Base-by-base conservation (phyloP, 2,888 invertebrate species). In the Agrochola circellaris region DNA sequence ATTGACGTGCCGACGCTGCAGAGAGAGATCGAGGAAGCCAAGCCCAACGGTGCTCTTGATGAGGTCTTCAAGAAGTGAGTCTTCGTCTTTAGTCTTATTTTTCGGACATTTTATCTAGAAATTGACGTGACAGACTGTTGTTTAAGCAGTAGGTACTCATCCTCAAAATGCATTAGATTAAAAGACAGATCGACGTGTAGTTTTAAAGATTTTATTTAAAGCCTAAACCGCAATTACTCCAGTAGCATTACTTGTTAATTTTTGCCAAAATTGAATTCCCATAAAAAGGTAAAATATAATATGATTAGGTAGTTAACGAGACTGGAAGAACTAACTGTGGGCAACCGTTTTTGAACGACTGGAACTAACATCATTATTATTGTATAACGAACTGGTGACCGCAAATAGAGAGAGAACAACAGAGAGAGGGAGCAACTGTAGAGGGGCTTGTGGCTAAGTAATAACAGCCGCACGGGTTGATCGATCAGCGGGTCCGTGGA, bases 41-140 rank as follows among this genome's bases (percentile, higher is more conserved):
- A 98, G 90, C 98, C 98, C 7, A 97, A 97, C 0, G 98, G 98
- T 7, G 97, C 98, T 75, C 95, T 98, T 48, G 98, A 98, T 87
- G 96, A 97, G n/a, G 98, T 98, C 0, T 98, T 98, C 89, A 97
- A 97, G 90, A 98, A 98, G 94, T 97, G 89, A 93, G 94, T 92
- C 54, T 15, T 11, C 20, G 20, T 56, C 4, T 11, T n/a, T 17
- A 51, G 11, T 17, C 6, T 17, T 17, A 51, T 51, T 34, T 34
- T 68, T 5, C 13, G 9, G 9, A 67, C 5, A 6, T 51, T 38
- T 38, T 15, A 64, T 64, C n/a, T n/a, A 38, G 23, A 15, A 30
- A 61, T 15, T 62, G 7, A 8, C 3, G 23, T 38, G 38, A 23
- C 62, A 38, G 23, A 34, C 23, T 34, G 11, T 34, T 30, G 2